Percentiles rank a stretch among this genome's conserved stretches.
These are phyloP conservation scores for Xiphydria camelus DNA, from an alignment of 2,888 invertebrate species.

Conservation along the genomic window DNA sequence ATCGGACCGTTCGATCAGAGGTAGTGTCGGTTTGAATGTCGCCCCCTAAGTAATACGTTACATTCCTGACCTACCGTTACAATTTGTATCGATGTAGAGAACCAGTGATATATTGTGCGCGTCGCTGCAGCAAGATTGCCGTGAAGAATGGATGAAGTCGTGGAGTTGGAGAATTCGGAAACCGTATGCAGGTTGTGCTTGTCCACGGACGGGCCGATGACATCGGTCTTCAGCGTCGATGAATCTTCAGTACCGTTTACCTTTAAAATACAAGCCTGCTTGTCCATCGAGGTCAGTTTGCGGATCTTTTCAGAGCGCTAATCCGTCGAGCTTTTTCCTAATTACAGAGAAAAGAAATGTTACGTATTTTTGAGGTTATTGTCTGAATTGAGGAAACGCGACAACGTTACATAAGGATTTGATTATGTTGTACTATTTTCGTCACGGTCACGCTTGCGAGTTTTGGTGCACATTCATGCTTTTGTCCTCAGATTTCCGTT, in stretches of 20 bases:
- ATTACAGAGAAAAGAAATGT: too few species aligned
- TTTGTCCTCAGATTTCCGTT: conserved; percentile 65
- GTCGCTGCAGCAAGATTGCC: not conserved
- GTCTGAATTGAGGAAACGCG: too few species aligned
- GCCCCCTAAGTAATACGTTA: conserved; percentile 42
- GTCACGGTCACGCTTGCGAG: too few species aligned
- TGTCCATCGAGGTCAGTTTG: conserved; percentile 67
- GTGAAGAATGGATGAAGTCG: conserved; percentile 40
- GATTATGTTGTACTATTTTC: not conserved
- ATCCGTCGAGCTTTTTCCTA: too few species aligned
- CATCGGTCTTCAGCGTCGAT: conserved; percentile 64
- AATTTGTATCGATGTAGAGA: conserved; percentile 1
- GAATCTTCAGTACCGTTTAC: conserved; percentile 62
- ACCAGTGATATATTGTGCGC: conserved; percentile 7
- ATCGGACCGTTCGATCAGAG: conserved; percentile 31
- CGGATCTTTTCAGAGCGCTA: conserved; percentile 4
- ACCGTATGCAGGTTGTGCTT: conserved; percentile 69
- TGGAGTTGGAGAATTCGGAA: conserved; percentile 41
- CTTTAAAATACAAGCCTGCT: conserved; percentile 68
- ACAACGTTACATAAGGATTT: too few species aligned
- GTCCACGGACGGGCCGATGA: conserved; percentile 65
- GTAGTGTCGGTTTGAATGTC: conserved; percentile 42
- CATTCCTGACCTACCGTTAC: conserved; percentile 39
- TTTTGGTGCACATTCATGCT: conserved; percentile 1
- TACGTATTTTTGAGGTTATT: too few species aligned